A percentile compares a stretch with the other conserved stretches of the same genome.
Conservation (phyloP, 2,888 invertebrate genomes). For the Dryomyza anilis region DNA sequence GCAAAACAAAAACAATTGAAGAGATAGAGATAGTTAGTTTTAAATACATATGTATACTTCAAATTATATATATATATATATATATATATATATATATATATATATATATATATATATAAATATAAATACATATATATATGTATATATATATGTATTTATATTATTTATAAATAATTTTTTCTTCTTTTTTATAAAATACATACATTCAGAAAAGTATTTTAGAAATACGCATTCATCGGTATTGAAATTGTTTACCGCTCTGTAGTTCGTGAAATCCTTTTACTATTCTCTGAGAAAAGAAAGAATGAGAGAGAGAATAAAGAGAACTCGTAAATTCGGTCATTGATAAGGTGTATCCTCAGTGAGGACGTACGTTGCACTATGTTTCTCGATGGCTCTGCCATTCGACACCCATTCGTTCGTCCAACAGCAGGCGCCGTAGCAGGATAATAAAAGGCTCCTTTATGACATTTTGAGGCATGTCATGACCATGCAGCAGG, state of each 20-base stretch:
- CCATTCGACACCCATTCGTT: neutral
- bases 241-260: neutral
- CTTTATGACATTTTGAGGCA: conserved; percentile 22
- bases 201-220: neutral
- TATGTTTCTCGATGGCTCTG: neutral
- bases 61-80: too few species aligned
- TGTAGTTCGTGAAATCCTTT: neutral
- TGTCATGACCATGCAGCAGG: conserved; percentile 21
- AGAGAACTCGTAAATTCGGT: conserved; percentile 9
- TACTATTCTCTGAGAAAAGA: neutral
- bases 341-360: conserved; percentile 18
- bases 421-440: neutral
- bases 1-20: too few species aligned
- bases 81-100: too few species aligned
- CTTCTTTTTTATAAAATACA: neutral
- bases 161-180: neutral
- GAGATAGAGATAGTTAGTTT: too few species aligned
- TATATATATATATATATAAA: neutral
- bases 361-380: neutral
- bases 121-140: neutral
- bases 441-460: conserved; percentile 18
- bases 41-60: too few species aligned
- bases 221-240: neutral
- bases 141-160: neutral
- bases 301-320: neutral